A percentile compares a stretch with the other conserved stretches of the same genome.
These are phyloP conservation scores for Trichacis sp. DNA, from an alignment of 2,888 invertebrate species.

Conservation along the genomic window DNA sequence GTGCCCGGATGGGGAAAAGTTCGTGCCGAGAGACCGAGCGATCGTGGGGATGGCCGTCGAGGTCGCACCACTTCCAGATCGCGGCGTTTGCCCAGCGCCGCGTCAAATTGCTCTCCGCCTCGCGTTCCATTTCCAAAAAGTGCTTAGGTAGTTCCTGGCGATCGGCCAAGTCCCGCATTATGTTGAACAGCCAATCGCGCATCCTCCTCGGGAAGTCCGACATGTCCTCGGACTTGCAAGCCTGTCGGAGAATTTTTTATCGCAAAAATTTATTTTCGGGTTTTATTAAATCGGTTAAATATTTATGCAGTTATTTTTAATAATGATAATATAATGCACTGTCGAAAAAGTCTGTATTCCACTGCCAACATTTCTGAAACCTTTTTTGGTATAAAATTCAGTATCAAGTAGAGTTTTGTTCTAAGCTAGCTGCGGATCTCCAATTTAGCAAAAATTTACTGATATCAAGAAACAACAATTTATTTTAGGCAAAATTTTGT, in stretches of 20 bases:
- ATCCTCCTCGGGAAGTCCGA: constrained; percentile 95
- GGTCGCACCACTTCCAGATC: constrained; percentile 98
- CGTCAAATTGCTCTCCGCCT: constrained; percentile 88
- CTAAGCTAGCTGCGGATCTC: no score
- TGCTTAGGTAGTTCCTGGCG: constrained; percentile 85
- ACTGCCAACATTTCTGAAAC: no score
- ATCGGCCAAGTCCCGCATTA: constrained; percentile 94
- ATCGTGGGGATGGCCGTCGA: constrained; percentile 93
- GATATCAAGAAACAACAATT: no score
- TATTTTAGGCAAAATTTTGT: no score
- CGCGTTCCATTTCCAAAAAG: constrained; percentile 87
- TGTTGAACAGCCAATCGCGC: constrained; percentile 98
- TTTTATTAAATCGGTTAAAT: no score
- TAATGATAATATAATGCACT: no score
- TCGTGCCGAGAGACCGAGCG: constrained; percentile 92
- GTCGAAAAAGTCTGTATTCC: no score
- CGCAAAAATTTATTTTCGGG: not conserved
- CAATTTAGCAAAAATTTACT: no score
- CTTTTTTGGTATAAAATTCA: no score
- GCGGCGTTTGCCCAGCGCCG: constrained; percentile 92
- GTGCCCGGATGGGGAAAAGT: constrained; percentile 94
- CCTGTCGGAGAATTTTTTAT: constrained; percentile 68
- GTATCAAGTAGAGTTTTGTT: no score
- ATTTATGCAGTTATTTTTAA: no score
- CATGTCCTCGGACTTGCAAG: constrained; percentile 88